Evolutionary conservation across 2,888 invertebrate species (phyloP).

Genomic region (Campoletis raptor): DNA sequence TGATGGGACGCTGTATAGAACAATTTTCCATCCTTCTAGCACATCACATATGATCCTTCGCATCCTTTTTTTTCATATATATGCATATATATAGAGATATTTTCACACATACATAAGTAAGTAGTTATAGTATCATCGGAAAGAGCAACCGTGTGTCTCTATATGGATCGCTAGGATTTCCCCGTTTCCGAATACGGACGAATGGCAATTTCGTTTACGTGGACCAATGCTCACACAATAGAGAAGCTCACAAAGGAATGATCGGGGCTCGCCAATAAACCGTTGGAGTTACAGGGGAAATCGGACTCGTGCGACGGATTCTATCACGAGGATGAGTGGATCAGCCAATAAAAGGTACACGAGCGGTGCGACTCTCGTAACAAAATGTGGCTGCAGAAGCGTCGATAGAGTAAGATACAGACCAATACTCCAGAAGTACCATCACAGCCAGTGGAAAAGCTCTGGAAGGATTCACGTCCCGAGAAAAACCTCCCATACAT

Average conservation of each 20-base stretch:
- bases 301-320: conserved; percentile 81
- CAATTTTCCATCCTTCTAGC: conserved; percentile 41
- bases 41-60: conserved; percentile 45
- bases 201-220: conserved; percentile 83
- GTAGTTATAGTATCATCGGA: neutral
- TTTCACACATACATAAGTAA: neutral
- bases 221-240: conserved; percentile 80
- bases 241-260: conserved; percentile 80
- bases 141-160: conserved; percentile 9
- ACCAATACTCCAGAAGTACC: conserved; percentile 22
- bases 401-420: conserved; percentile 27
- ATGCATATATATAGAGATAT: neutral
- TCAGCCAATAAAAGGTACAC: conserved; percentile 81
- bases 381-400: conserved; percentile 28
- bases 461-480: conserved; percentile 20
- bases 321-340: conserved; percentile 81
- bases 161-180: conserved; percentile 41
- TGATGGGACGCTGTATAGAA: conserved; percentile 53
- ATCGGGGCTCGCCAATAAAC: conserved; percentile 82
- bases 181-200: conserved; percentile 73
- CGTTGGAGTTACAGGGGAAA: conserved; percentile 79
- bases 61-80: conserved; percentile 13
- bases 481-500: conserved; percentile 40
- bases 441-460: conserved; percentile 38
- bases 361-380: conserved; percentile 60